These are phyloP conservation scores for Drosophila gaucha DNA, from an alignment of 2,888 invertebrate species.

Conservation along the genomic window DNA sequence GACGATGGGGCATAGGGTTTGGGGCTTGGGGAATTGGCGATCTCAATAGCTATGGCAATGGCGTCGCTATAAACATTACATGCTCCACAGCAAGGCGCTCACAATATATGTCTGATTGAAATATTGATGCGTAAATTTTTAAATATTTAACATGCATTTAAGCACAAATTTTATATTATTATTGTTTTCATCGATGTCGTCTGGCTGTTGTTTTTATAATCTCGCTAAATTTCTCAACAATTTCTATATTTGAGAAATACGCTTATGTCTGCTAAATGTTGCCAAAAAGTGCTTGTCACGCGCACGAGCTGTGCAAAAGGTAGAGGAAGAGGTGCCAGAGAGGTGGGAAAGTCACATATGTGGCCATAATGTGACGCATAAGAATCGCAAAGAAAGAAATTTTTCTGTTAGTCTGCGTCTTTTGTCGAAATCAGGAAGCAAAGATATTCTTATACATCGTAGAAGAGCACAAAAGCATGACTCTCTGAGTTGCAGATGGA, in stretches of 20 bases:
- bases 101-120: slow-evolving; percentile 4
- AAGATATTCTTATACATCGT: slow-evolving; percentile 17
- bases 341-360: background rate
- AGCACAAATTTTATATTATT: slow-evolving; percentile 1
- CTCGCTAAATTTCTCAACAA: slow-evolving; percentile 8
- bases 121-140: slow-evolving; percentile 60
- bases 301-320: slow-evolving; percentile 50
- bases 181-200: slow-evolving; percentile 12
- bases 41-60: slow-evolving; percentile 17
- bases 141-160: slow-evolving; percentile 4
- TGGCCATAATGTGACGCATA: slow-evolving; percentile 45
- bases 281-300: slow-evolving; percentile 73
- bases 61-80: slow-evolving; percentile 38
- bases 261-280: slow-evolving; percentile 40
- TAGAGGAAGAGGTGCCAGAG: background rate
- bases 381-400: slow-evolving; percentile 26
- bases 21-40: background rate
- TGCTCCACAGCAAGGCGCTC: slow-evolving; percentile 6
- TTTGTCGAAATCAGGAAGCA: slow-evolving; percentile 42
- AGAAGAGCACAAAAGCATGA: slow-evolving; percentile 19
- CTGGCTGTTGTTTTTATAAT: slow-evolving; percentile 8
- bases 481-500: background rate
- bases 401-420: slow-evolving; percentile 9
- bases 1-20: background rate
- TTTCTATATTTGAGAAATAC: no score